Conservation (phyloP, 2,888 invertebrate species). For the Gastracanthus pulcherrimus region DNA sequence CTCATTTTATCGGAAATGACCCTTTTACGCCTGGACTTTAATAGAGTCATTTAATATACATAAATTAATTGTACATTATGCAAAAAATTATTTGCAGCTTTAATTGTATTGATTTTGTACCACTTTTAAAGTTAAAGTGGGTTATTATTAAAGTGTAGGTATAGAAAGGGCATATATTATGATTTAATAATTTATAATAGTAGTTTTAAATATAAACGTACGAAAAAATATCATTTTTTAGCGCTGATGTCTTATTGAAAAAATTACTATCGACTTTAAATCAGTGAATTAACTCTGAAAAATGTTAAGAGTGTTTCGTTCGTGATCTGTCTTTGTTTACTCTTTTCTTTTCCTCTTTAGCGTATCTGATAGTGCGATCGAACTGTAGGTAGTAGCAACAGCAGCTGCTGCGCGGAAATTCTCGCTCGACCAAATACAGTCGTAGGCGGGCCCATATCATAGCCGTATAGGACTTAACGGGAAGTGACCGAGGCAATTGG, state of each 20-base stretch:
- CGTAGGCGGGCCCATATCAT: slow-evolving; percentile 34
- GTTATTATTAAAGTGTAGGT: too few species aligned
- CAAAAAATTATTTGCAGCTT: too few species aligned
- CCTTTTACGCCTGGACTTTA: too few species aligned
- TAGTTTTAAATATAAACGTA: too few species aligned
- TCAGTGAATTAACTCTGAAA: too few species aligned
- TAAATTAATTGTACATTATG: too few species aligned
- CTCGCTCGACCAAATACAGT: slow-evolving; percentile 35
- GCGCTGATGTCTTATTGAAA: neutral
- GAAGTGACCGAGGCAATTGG: slow-evolving; percentile 38
- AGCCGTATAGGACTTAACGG: slow-evolving; percentile 16
- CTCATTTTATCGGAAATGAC: too few species aligned
- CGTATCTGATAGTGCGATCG: slow-evolving; percentile 26
- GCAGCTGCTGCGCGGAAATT: slow-evolving; percentile 38
- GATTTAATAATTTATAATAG: too few species aligned
- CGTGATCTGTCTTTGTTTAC: slow-evolving; percentile 38
- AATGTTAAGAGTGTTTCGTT: neutral
- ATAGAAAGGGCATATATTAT: too few species aligned
- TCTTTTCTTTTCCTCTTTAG: slow-evolving; percentile 21
- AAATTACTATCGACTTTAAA: neutral
- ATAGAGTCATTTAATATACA: too few species aligned
- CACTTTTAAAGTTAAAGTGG: too few species aligned
- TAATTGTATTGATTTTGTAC: too few species aligned
- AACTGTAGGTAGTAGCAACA: neutral
- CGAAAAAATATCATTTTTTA: neutral